Evolutionary conservation across 2,797 vertebrate genomes (phyloP).

Genomic region (Esox lucius): DNA sequence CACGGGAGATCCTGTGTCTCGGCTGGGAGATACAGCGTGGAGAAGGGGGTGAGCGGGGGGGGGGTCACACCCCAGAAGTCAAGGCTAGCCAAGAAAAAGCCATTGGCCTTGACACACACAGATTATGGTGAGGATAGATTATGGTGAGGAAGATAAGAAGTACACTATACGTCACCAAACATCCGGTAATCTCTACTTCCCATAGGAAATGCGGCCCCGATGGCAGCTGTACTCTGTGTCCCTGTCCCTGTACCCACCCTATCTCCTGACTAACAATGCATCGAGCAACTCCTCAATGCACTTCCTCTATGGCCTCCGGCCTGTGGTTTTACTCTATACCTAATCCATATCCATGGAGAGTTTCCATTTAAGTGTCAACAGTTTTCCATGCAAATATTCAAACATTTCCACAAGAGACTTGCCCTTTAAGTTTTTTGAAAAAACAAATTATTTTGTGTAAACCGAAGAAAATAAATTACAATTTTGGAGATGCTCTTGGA

Average conservation of each 20-base stretch:
- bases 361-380: too few species aligned
- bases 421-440: background rate
- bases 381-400: too few species aligned
- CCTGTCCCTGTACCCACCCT: slow-evolving; percentile 26
- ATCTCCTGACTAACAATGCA: background rate
- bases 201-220: slow-evolving; percentile 61
- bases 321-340: background rate
- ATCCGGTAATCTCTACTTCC: slow-evolving; percentile 43
- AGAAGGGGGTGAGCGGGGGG: background rate
- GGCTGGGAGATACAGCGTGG: background rate
- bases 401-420: too few species aligned
- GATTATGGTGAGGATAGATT: background rate
- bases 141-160: slow-evolving; percentile 18
- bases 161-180: slow-evolving; percentile 31
- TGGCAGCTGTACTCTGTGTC: slow-evolving; percentile 46
- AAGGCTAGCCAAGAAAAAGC: background rate
- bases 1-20: background rate
- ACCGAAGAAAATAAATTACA: background rate
- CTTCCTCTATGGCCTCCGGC: too few species aligned
- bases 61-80: background rate
- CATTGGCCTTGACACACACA: background rate
- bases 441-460: background rate
- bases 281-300: background rate
- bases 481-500: background rate
- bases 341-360: background rate